phyloP scores from a whole-genome alignment of 2,797 vertebrate species.

The Orientallactaga sibirica region DNA sequence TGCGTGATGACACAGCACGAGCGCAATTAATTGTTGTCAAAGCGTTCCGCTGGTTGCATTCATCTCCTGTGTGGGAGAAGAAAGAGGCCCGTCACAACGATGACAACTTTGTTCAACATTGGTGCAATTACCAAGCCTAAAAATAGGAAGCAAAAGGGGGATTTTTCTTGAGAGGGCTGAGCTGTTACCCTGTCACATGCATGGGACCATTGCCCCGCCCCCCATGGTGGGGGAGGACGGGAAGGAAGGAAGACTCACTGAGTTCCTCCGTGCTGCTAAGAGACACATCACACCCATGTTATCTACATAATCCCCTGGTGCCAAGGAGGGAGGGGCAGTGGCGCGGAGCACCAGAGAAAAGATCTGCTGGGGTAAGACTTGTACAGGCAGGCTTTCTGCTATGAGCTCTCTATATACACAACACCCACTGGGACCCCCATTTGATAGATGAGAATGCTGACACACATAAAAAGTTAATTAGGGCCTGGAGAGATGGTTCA shows the following conservation, averaged over 20 bases:
- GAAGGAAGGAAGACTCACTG: neutral
- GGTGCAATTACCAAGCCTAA: slow-evolving; percentile 79
- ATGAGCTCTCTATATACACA: neutral
- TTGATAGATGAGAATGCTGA: neutral
- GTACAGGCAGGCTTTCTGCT: neutral
- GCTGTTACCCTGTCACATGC: neutral
- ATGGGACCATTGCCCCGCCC: neutral
- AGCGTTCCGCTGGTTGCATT: slow-evolving; percentile 76
- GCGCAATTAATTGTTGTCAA: slow-evolving; percentile 81
- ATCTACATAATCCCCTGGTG: neutral
- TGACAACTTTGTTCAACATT: slow-evolving; percentile 80
- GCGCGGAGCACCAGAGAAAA: neutral
- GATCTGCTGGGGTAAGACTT: neutral
- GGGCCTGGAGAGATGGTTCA: too few species aligned
- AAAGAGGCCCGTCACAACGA: slow-evolving; percentile 79
- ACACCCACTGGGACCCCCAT: neutral
- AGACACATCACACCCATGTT: neutral
- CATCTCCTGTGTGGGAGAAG: slow-evolving; percentile 79
- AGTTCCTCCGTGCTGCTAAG: neutral
- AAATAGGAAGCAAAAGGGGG: slow-evolving; percentile 76
- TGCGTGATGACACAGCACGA: slow-evolving; percentile 74
- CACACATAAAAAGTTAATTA: neutral
- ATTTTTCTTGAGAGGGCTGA: slow-evolving; percentile 31
- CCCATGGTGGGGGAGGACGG: neutral
- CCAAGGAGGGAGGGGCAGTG: neutral